A percentile compares a stretch with the other conserved stretches of the same genome.
Evolutionary conservation across 2,113 vertebrate species (phyloP).

Genomic region (Synodontis membranacea): DNA sequence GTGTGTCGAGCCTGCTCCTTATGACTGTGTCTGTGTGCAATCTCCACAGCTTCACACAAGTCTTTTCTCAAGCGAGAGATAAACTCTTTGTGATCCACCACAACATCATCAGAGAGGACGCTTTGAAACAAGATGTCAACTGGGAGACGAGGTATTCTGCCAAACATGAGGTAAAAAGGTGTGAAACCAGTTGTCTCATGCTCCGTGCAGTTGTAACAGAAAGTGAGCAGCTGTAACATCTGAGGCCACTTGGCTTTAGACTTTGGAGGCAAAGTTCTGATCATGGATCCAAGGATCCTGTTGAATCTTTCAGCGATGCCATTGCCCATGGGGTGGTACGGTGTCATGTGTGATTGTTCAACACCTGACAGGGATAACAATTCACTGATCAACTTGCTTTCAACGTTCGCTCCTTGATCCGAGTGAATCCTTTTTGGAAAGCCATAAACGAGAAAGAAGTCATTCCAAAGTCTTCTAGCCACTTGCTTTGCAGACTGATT

Average conservation of each 20-base stretch:
- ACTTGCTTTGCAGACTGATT: not conserved
- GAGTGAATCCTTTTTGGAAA: slow-evolving; percentile 18
- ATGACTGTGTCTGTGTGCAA: too few species aligned
- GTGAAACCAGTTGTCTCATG: not conserved
- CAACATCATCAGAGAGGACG: not conserved
- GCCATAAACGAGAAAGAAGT: slow-evolving; percentile 15
- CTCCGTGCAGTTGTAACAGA: slow-evolving; percentile 9
- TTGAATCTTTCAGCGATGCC: not conserved
- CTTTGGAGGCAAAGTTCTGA: not conserved
- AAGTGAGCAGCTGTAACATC: not conserved
- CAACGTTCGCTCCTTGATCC: slow-evolving; percentile 26
- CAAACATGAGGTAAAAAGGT: not conserved
- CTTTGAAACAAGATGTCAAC: not conserved
- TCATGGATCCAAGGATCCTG: not conserved
- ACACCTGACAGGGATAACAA: not conserved
- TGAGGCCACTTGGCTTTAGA: not conserved
- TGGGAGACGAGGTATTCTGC: not conserved
- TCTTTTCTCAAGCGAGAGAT: not conserved
- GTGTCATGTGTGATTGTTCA: not conserved
- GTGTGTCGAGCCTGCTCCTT: too few species aligned
- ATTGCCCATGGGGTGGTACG: not conserved
- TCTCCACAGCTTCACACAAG: too few species aligned
- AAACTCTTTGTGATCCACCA: not conserved
- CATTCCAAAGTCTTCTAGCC: not conserved
- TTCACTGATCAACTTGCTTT: slow-evolving; percentile 17